A percentile compares a stretch with the other conserved stretches of the same genome.
Conservation (phyloP, 2,113 vertebrate genomes). For the Cyprinus carpio region DNA sequence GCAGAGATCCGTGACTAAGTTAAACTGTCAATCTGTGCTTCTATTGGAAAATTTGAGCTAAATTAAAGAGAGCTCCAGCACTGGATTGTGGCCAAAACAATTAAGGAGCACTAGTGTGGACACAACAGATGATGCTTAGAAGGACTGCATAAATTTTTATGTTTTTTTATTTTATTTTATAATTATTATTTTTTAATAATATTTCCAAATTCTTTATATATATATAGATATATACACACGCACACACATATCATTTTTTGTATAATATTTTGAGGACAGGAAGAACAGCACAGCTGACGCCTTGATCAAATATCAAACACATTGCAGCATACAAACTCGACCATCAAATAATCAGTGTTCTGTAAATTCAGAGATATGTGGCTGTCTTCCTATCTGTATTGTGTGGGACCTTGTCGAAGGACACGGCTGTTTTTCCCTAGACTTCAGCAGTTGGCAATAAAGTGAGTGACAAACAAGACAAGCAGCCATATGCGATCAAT, state of each 20-base stretch:
- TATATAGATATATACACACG: no score
- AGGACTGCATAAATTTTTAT: constrained; percentile 48
- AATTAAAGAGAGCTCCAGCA: constrained; percentile 69
- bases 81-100: constrained; percentile 72
- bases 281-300: background rate
- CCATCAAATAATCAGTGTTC: constrained; percentile 24
- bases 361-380: background rate
- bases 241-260: background rate
- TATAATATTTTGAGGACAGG: background rate
- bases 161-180: no score
- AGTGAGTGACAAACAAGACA: constrained; percentile 42
- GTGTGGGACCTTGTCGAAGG: constrained; percentile 26
- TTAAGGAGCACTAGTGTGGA: constrained; percentile 57
- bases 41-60: constrained; percentile 74
- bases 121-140: constrained; percentile 67
- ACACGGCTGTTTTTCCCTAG: background rate
- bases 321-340: background rate
- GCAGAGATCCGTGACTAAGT: constrained; percentile 71
- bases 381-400: background rate
- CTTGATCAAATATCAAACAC: constrained; percentile 16
- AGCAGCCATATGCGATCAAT: constrained; percentile 34
- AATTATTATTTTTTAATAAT: no score
- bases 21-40: constrained; percentile 76
- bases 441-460: constrained; percentile 27
- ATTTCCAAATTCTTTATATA: no score